Evolutionary conservation across 2,113 vertebrate genomes (phyloP), one percentile per base, ranked within the genome.

Genomic region (Sula dactylatra): DNA sequence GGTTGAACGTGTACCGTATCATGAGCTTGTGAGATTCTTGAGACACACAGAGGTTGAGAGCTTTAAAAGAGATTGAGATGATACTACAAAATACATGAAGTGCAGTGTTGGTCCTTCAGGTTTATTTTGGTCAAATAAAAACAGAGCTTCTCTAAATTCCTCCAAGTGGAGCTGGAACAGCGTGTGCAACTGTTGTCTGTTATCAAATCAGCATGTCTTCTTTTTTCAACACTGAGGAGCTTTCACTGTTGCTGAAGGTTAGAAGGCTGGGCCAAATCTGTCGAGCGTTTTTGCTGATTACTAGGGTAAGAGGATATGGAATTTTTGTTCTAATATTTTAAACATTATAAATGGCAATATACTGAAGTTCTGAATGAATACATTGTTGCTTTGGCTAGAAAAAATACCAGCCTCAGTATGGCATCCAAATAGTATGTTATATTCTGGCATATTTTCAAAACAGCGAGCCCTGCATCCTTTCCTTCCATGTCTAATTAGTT

Each of bases 1-100:
- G 21, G 12, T 21, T 65, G 42, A 54, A 76, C 0, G 1, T 10
- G 1, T 10, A 17, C 0, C 0, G 2, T 36, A 70, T 34, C 18
- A 20, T 77, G 25, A 50, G 14, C 29, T 45, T 34, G 38, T 56
- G 38, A 13, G 9, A 12, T 66, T 89, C 49, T 32, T 76, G 65
- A 82, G 29, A 36, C 16, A 14, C 15, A 21, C 17, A 29, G 22
- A 34, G 7, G 3, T 7, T 40, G 34, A 42, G 13, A 64, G 10
- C 17, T 52, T 80, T 47, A 18, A 40, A 80, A 19, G 49, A 52
- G 29, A 24, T 42, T 11, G 61, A 71, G 26, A 10, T 67, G 38
- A 47, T 78, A 47, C 3, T 55, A 38, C 32, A 59, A 54, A 79
- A 72, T 19, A 13, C 4, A 4, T 13, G 1, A 27, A 82, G 55